These are phyloP conservation scores for Drosophila mercatorum DNA, from an alignment of 2,888 invertebrate genomes.

Conservation along the genomic window DNA sequence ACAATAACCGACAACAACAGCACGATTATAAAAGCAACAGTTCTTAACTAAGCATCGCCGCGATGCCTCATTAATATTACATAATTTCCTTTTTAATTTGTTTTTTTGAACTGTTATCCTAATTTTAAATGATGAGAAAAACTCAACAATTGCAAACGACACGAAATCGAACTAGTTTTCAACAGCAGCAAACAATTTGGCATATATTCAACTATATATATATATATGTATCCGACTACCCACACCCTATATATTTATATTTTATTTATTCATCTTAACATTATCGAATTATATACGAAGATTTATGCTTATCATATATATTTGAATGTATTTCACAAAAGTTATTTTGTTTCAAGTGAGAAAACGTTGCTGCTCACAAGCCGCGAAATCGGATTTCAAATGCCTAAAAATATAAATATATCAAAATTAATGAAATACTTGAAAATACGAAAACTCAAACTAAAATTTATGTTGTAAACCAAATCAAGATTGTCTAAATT, in stretches of 20 bases:
- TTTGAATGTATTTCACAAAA: slow-evolving; percentile 51
- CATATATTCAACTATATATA: background rate
- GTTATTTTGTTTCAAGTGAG: slow-evolving; percentile 61
- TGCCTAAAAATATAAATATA: background rate
- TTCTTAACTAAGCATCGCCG: slow-evolving; percentile 35
- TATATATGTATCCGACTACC: slow-evolving; percentile 7
- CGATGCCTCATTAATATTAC: slow-evolving; percentile 49
- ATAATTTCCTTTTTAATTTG: slow-evolving; percentile 29
- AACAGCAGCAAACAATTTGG: background rate
- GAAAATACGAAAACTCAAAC: slow-evolving; percentile 37
- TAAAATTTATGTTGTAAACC: slow-evolving; percentile 73
- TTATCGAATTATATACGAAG: slow-evolving; percentile 42
- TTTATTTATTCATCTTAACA: slow-evolving; percentile 68
- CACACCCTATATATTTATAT: slow-evolving; percentile 43
- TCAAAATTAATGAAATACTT: slow-evolving; percentile 18
- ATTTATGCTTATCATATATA: slow-evolving; percentile 42
- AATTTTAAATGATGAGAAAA: slow-evolving; percentile 62
- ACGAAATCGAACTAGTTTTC: slow-evolving; percentile 65
- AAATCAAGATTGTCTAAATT: slow-evolving; percentile 38
- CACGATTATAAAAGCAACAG: slow-evolving; percentile 19
- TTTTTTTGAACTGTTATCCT: slow-evolving; percentile 72
- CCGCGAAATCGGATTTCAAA: slow-evolving; percentile 55
- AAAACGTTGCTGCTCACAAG: slow-evolving; percentile 45
- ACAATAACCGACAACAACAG: slow-evolving; percentile 16
- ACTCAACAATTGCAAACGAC: slow-evolving; percentile 50